Percentiles rank a stretch among this genome's conserved stretches.
Evolutionary conservation across 2,797 vertebrate species (phyloP).

Genomic region (Champsocephalus gunnari): DNA sequence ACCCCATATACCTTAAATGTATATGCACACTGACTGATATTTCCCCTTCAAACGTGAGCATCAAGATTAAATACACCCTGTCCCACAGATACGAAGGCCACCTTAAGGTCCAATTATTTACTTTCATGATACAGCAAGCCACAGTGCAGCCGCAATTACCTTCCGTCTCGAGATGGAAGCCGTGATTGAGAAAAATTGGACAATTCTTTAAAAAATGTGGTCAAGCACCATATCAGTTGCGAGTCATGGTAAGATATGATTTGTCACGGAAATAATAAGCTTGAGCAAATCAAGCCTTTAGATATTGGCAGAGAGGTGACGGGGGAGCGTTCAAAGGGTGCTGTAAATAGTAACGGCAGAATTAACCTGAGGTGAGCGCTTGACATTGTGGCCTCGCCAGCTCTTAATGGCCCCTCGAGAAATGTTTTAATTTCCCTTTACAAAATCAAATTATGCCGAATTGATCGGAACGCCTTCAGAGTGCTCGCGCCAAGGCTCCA

Average conservation of each 20-base stretch:
- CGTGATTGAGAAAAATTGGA: constrained; percentile 63
- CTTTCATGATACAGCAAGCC: constrained; percentile 45
- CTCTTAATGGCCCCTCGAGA: constrained; percentile 61
- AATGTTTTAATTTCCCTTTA: constrained; percentile 64
- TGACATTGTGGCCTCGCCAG: constrained; percentile 54
- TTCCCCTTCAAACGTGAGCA: no score
- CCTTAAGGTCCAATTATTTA: constrained; percentile 66
- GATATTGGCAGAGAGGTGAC: constrained; percentile 47
- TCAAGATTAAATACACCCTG: constrained; percentile 54
- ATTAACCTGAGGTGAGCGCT: constrained; percentile 69
- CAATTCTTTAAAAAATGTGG: constrained; percentile 74
- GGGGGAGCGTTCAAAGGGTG: constrained; percentile 61
- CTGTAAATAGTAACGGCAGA: constrained; percentile 68
- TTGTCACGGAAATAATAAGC: constrained; percentile 74
- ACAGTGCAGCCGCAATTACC: constrained; percentile 57
- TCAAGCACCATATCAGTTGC: constrained; percentile 69
- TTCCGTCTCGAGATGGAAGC: constrained; percentile 53
- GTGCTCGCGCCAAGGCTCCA: constrained; percentile 34
- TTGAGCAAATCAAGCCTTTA: constrained; percentile 68
- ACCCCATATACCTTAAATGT: no score
- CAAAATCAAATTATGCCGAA: constrained; percentile 71
- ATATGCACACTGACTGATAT: no score
- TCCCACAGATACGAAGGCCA: constrained; percentile 29
- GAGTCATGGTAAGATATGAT: constrained; percentile 66
- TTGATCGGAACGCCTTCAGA: constrained; percentile 59